A percentile compares a stretch with the other conserved stretches of the same genome.
These are phyloP conservation scores for Dunckerocampus dactyliophorus DNA, from an alignment of 2,113 vertebrate genomes.

Conservation along the genomic window DNA sequence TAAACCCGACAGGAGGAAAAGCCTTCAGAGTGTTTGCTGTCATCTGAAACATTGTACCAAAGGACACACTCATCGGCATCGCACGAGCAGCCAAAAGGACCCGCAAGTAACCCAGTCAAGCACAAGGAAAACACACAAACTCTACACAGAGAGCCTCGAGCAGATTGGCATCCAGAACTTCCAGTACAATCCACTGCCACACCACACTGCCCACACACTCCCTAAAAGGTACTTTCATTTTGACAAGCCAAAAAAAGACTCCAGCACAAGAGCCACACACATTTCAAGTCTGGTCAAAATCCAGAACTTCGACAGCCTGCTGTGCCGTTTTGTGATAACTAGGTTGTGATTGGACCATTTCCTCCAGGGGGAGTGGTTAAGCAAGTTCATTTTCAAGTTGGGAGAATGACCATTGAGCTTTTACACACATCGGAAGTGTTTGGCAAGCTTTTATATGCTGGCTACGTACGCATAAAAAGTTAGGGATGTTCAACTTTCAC, in stretches of 20 bases:
- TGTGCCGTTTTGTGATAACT: not conserved
- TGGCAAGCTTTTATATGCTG: not conserved
- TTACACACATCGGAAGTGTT: not conserved
- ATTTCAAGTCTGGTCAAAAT: not conserved
- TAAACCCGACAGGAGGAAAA: constrained; percentile 87
- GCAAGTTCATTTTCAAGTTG: not conserved
- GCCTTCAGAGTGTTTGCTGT: constrained; percentile 96
- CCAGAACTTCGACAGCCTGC: not conserved
- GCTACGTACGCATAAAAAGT: too few relatives aligned
- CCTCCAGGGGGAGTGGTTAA: not conserved
- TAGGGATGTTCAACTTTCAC: too few relatives aligned
- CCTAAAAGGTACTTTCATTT: not conserved
- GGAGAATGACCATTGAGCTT: not conserved
- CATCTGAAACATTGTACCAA: constrained; percentile 72
- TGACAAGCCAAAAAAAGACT: not conserved
- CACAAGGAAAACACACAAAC: not conserved
- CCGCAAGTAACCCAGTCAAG: not conserved
- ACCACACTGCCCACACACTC: not conserved
- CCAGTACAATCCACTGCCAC: not conserved
- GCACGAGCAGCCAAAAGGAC: not conserved
- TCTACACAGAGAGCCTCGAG: not conserved
- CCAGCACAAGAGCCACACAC: too few relatives aligned
- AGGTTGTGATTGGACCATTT: not conserved
- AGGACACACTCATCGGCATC: constrained; percentile 21
- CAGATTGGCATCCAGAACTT: not conserved